Conservation (phyloP, 2,113 vertebrate species). For the Pteruthius melanotis region DNA sequence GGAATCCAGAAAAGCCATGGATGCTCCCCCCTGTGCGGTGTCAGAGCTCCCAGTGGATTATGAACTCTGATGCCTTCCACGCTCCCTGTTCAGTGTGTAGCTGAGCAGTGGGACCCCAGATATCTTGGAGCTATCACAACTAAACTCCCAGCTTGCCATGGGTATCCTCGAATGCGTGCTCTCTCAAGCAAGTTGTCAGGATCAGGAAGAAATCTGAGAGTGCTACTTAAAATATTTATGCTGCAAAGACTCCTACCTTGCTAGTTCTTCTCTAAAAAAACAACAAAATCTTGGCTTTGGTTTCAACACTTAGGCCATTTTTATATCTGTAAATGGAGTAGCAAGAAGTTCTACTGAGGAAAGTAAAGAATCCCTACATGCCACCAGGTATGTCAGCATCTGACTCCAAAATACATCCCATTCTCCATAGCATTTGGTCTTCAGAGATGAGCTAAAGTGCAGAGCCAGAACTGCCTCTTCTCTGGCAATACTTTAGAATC, state of each 20-base stretch:
- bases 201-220: not conserved
- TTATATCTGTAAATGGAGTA: not conserved
- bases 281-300: not conserved
- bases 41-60: not conserved
- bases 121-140: not conserved
- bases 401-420: not conserved
- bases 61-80: not conserved
- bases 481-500: not conserved
- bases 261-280: not conserved
- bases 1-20: not conserved
- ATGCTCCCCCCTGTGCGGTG: accelerated
- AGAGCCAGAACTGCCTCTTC: not conserved
- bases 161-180: not conserved
- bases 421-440: not conserved
- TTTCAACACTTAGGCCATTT: not conserved
- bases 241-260: not conserved
- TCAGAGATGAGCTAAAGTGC: not conserved
- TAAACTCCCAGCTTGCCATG: not conserved
- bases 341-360: not conserved
- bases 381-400: not conserved
- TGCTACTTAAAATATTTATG: not conserved
- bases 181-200: not conserved
- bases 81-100: not conserved
- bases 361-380: not conserved
- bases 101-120: not conserved